These are phyloP conservation scores for Drosophila navojoa DNA, from an alignment of 1,140 invertebrate genomes.

Conservation along the genomic window DNA sequence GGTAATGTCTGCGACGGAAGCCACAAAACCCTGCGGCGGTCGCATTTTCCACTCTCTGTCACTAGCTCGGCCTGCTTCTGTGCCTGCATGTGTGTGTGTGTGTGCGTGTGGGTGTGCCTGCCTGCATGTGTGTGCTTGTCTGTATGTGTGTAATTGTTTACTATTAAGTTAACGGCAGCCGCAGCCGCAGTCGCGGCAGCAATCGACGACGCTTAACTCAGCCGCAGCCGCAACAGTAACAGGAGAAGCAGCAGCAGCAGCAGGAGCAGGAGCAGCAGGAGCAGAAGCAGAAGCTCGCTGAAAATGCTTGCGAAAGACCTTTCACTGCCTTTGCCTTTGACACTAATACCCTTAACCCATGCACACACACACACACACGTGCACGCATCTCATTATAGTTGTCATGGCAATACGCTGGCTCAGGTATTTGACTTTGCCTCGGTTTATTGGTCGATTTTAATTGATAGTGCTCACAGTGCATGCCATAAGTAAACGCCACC, in stretches of 20 bases:
- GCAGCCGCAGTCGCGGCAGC: constrained; percentile 71
- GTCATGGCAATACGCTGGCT: constrained; percentile 17
- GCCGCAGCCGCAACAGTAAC: constrained; percentile 32
- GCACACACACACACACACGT: constrained; percentile 27
- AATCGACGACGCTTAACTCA: constrained; percentile 55
- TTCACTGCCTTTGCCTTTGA: constrained; percentile 63
- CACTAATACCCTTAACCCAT: constrained; percentile 59
- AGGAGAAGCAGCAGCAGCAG: constrained; percentile 25
- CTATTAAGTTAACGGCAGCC: constrained; percentile 80
- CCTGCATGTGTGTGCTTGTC: constrained; percentile 13
- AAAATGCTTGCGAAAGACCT: constrained; percentile 50
- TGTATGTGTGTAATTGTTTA: constrained; percentile 69
- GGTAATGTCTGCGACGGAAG: constrained; percentile 42
- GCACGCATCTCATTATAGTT: constrained; percentile 46
- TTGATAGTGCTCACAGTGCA: constrained; percentile 58
- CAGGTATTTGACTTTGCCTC: constrained; percentile 39
- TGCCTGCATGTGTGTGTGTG: constrained; percentile 8
- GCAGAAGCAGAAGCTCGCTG: constrained; percentile 28
- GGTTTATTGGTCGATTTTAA: constrained; percentile 63
- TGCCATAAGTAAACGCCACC: constrained; percentile 6
- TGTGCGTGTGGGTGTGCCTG: constrained; percentile 7
- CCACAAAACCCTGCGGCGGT: constrained; percentile 64
- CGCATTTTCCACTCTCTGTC: constrained; percentile 37
- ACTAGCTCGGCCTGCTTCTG: constrained; percentile 24
- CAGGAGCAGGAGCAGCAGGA: constrained; percentile 27